phyloP scores from a whole-genome alignment of 2,797 vertebrate species.

The Tapera naevia region DNA sequence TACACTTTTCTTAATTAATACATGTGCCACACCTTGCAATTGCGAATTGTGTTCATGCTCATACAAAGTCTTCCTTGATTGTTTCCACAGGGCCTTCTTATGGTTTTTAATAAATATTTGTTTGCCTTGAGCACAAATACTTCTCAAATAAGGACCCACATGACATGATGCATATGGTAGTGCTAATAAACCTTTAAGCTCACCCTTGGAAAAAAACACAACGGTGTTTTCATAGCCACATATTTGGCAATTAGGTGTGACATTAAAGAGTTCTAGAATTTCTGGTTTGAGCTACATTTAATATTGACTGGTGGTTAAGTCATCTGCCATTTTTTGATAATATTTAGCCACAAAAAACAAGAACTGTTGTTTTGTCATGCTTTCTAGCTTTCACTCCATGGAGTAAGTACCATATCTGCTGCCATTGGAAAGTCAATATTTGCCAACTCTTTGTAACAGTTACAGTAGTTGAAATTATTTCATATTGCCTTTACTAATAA shows the following conservation, averaged over 20 bases:
- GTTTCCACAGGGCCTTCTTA: background rate
- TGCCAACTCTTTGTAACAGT: no score
- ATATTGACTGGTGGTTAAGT: background rate
- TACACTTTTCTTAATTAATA: background rate
- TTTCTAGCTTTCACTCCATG: no score
- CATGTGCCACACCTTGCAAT: background rate
- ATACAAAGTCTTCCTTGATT: background rate
- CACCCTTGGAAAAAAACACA: background rate
- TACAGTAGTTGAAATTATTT: no score
- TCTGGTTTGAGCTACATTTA: background rate
- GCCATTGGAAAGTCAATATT: no score
- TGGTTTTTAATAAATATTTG: background rate
- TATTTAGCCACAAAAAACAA: no score
- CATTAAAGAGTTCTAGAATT: background rate
- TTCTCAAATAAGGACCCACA: background rate
- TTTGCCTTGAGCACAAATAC: background rate
- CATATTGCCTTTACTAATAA: no score
- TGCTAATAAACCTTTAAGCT: background rate
- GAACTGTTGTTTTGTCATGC: background rate
- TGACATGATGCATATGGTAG: background rate
- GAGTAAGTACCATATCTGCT: no score
- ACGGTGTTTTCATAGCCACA: background rate
- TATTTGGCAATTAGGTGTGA: no score
- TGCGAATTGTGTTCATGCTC: background rate
- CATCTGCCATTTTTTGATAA: no score